These are phyloP conservation scores for Argyra leucocephala DNA, from an alignment of 2,888 invertebrate species.

Conservation along the genomic window DNA sequence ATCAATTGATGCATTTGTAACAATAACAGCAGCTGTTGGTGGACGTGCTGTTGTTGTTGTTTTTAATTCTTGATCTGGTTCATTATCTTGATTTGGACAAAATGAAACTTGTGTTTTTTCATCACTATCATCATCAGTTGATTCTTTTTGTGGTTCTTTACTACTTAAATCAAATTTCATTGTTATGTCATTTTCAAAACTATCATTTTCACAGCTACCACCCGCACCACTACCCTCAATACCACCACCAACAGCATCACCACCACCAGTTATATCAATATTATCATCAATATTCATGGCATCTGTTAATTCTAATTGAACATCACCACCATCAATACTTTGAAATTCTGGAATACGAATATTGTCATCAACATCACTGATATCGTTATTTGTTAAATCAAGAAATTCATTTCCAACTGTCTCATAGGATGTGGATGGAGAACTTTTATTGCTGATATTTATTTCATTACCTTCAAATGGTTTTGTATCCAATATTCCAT, in stretches of 20 bases:
- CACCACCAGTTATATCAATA: conserved; percentile 27
- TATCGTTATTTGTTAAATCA: conserved; percentile 30
- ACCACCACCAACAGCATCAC: too few relatives aligned
- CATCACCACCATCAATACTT: conserved; percentile 45
- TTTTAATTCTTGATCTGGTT: background rate
- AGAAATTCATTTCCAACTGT: conserved; percentile 43
- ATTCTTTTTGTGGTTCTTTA: background rate
- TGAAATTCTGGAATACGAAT: conserved; percentile 35
- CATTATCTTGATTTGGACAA: conserved; percentile 24
- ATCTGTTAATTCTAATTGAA: conserved; percentile 41
- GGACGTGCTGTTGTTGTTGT: background rate
- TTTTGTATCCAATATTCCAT: conserved; percentile 14
- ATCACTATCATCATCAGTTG: conserved; percentile 26
- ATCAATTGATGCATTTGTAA: conserved; percentile 64
- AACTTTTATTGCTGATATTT: conserved; percentile 30
- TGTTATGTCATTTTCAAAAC: background rate
- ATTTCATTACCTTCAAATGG: conserved; percentile 11
- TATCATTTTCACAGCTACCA: background rate
- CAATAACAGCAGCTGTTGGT: conserved; percentile 55
- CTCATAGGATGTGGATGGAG: conserved; percentile 41
- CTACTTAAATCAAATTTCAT: background rate
- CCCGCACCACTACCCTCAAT: background rate
- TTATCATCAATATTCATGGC: conserved; percentile 14
- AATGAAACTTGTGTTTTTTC: conserved; percentile 29
- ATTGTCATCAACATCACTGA: conserved; percentile 27